Base-by-base conservation (phyloP, 2,888 invertebrate species). In the Erebia aethiops region DNA sequence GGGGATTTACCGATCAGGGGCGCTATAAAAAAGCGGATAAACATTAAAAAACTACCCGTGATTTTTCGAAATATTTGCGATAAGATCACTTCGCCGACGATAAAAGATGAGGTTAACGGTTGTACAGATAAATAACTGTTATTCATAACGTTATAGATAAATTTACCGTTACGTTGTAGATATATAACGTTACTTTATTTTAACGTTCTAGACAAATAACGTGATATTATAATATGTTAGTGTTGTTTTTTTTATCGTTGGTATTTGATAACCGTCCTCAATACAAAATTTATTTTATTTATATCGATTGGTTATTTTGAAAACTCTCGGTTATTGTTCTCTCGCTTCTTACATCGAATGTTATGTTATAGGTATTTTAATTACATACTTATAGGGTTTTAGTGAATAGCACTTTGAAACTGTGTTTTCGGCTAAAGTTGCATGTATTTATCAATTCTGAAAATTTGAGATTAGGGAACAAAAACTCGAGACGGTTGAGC, bases 41-140 rank as follows among this genome's bases (percentile, higher is more conserved):
- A 84, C 68, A 78, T 82, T 35, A 85, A 85, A n/a, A 87, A 83
- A 72, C 71, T 87, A 46, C 87, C 90, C 1, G 82, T 77, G 4
- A 74, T 88, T 46, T 89, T 91, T 77, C 84, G 82, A 72, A 82
- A 80, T 61, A 80, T 91, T 65, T 84, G 83, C 70, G 81, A 79
- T 74, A 88, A 88, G 80, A 78, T 90, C 41, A 79, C 85, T 7
- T 79, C 84, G 11, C 41, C 82, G 41, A 80, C 80, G 70, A 87
- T 79, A 80, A 26, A n/a, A 14, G 13, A 13, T 14, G 16, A 54
- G 1, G 4, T 13, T 11, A 46, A 46, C 43, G 11, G 13, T 35
- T 46, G 46, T 46, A 46, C 11, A 11, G 46, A 46, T 11, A 46
- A 46, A 4, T 46, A 46, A 46, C 46, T 35, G 46, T 46, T 46